Base-by-base conservation (phyloP, 2,797 vertebrate species). In the Jordanella pulchra region DNA sequence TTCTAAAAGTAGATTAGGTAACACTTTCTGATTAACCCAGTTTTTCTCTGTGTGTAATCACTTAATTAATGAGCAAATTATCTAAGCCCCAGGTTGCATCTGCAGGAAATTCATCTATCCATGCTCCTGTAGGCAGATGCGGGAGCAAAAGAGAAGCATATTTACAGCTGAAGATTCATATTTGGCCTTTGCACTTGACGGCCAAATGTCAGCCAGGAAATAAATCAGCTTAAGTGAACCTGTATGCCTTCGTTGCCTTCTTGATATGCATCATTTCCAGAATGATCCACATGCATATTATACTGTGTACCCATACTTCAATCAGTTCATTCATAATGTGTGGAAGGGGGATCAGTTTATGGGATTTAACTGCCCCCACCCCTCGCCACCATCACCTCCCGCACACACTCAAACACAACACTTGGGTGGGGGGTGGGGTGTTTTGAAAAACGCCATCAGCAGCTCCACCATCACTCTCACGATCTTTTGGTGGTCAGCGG, bases 401-500 rank as follows among this genome's bases (percentile, higher is more conserved):
- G 23, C 17, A 32, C 35, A 23, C 25, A 69, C 18, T 23, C 25
- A 53, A 53, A 55, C 65, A 70, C 69, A 73, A 83, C 89, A 89
- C 84, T 86, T 69, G 73, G 76, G 74, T 82, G 78, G 71, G 25
- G 60, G 60, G 73, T 73, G 70, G 84, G 78, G 72, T 90, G 87
- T 87, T 90, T 89, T 87, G 81, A 90, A 84, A 88, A 90, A 87
- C 75, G 80, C 87, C 90, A 90, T 91, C 91, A 89, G 89, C 87
- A 83, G 88, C 89, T 85, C 86, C 81, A 85, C 90, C 91, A 92
- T 94, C 88, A 86, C 91, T 93, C 92, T 92, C 90, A 80, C 85
- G 89, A 87, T 93, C 89, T 93, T 89, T 77, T 85, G 89, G 92
- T 90, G 91, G 93, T 93, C 89, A 86, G 89, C 90, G 90, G 88